phyloP scores from a whole-genome alignment of 1,140 invertebrate genomes.

The Eueides isabella region DNA sequence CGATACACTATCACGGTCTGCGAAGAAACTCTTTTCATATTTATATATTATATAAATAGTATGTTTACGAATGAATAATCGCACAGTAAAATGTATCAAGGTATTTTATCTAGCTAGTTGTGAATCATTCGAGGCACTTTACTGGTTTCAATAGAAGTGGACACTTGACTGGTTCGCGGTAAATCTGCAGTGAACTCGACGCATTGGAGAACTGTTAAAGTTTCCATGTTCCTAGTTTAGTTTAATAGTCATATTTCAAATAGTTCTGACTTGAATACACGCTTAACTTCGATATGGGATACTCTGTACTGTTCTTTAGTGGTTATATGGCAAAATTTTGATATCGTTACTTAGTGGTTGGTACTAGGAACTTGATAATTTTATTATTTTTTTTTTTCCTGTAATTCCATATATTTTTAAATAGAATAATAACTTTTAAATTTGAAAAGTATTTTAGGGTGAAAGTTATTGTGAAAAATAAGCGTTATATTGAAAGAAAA shows the following conservation, averaged over 20 bases:
- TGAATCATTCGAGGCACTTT: neutral
- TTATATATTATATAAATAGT: too few relatives aligned
- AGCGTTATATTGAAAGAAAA: too few relatives aligned
- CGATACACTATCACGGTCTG: too few relatives aligned
- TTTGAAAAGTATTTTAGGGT: too few relatives aligned
- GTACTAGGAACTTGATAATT: neutral
- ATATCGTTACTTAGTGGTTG: neutral
- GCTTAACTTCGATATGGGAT: neutral
- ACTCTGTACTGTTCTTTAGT: constrained; percentile 1
- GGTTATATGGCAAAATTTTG: neutral
- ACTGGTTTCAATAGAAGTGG: constrained; percentile 18
- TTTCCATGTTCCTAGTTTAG: neutral
- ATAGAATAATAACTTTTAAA: too few relatives aligned
- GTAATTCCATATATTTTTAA: too few relatives aligned
- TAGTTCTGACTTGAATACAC: neutral
- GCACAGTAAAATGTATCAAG: neutral
- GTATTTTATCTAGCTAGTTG: neutral
- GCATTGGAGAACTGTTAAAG: constrained; percentile 1
- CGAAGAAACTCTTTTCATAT: too few relatives aligned
- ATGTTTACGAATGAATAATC: too few relatives aligned
- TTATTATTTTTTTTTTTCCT: too few relatives aligned
- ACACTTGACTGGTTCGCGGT: constrained; percentile 21
- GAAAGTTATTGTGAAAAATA: too few relatives aligned
- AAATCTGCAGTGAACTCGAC: constrained; percentile 10
- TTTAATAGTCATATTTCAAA: constrained; percentile 8